Percentiles rank a stretch among this genome's conserved stretches.
phyloP scores from a whole-genome alignment of 37 sponge, comb jelly and placozoan species.

The Halisarca cf. caerulea region DNA sequence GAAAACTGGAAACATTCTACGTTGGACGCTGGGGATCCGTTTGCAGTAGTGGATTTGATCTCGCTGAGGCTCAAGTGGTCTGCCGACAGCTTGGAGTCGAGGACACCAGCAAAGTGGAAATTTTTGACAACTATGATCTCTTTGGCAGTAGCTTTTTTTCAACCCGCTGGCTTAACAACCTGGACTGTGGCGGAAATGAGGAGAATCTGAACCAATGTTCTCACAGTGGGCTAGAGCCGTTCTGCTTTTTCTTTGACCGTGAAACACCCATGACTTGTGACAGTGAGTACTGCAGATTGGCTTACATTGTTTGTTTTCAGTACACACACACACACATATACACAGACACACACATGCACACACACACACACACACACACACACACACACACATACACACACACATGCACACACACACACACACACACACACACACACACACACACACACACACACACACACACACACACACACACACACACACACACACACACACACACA shows the following conservation, averaged over 20 bases:
- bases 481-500: too few relatives aligned
- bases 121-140: background rate
- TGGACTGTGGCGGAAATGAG: background rate
- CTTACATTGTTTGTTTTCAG: too few relatives aligned
- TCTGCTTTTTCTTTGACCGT: too few relatives aligned
- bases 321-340: too few relatives aligned
- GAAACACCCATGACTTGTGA: conserved; percentile 1
- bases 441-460: too few relatives aligned
- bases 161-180: background rate
- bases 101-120: background rate
- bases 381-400: too few relatives aligned
- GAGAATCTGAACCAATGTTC: background rate
- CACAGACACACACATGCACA: too few relatives aligned
- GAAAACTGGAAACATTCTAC: background rate
- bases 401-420: too few relatives aligned
- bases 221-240: background rate
- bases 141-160: too few relatives aligned
- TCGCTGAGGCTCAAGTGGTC: background rate
- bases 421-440: too few relatives aligned
- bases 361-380: too few relatives aligned
- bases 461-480: too few relatives aligned
- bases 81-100: conserved; percentile 17
- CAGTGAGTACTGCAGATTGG: background rate
- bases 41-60: background rate
- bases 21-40: conserved; percentile 23